Percentiles rank a stretch among this genome's conserved stretches.
phyloP scores from a whole-genome alignment of 2,797 vertebrate genomes.

The Myripristis murdjan region DNA sequence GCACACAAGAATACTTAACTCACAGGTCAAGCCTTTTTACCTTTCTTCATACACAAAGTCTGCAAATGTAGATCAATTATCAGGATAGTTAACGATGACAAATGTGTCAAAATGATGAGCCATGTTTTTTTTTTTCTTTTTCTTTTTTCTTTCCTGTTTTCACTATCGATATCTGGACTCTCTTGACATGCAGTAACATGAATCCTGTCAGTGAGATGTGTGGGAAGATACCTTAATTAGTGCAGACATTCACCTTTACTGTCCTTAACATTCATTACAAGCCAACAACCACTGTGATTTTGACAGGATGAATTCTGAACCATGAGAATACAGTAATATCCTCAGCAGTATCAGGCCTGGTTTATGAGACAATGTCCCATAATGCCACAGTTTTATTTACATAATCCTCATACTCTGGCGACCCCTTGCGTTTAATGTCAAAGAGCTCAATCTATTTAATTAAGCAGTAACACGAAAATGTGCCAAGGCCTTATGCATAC shows the following conservation, averaged over 20 bases:
- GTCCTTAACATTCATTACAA: neutral
- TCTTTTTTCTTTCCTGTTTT: conserved; percentile 1
- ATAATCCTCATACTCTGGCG: neutral
- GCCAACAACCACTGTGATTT: neutral
- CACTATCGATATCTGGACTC: conserved; percentile 12
- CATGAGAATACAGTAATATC: neutral
- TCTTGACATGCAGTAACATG: conserved; percentile 30
- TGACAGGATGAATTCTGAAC: neutral
- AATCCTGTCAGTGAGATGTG: conserved; percentile 44
- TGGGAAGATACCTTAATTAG: conserved; percentile 44
- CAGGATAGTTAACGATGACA: conserved; percentile 16
- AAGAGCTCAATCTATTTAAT: too few species aligned
- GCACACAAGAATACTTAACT: conserved; percentile 11
- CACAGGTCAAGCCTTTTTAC: neutral
- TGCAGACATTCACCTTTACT: neutral
- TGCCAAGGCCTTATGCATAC: too few species aligned
- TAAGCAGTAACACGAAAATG: too few species aligned
- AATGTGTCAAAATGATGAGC: neutral
- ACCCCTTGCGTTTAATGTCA: neutral
- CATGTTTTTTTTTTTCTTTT: conserved; percentile 4
- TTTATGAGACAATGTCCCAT: neutral
- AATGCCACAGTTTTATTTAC: neutral
- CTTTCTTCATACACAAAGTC: conserved; percentile 2
- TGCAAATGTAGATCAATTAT: neutral
- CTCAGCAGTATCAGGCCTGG: too few species aligned